phyloP scores from a whole-genome alignment of 2,888 invertebrate genomes.

The Platerodrilus igneus region DNA sequence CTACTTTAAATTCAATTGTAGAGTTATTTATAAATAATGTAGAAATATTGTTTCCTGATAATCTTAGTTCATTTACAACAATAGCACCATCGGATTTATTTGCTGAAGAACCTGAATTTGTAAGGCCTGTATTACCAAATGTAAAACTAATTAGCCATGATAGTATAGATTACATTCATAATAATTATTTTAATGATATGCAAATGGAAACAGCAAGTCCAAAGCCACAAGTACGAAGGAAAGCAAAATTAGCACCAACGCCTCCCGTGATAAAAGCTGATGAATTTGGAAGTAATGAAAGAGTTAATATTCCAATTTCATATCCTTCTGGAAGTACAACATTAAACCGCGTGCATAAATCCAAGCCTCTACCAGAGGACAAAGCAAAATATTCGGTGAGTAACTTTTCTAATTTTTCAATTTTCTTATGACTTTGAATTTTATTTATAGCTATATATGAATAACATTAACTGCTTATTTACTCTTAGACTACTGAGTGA shows the following conservation, averaged over 20 bases:
- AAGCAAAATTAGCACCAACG: constrained; percentile 72
- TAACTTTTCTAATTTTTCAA: background rate
- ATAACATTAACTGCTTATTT: too few relatives aligned
- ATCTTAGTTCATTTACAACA: constrained; percentile 67
- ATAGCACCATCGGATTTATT: constrained; percentile 56
- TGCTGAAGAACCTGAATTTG: constrained; percentile 52
- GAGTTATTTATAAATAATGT: constrained; percentile 76
- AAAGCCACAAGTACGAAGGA: constrained; percentile 54
- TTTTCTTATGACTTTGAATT: too few relatives aligned
- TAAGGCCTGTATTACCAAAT: constrained; percentile 46
- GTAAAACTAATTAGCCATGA: constrained; percentile 23
- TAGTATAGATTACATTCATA: constrained; percentile 17
- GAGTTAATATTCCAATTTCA: constrained; percentile 45
- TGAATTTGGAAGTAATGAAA: constrained; percentile 39
- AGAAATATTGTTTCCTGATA: constrained; percentile 79
- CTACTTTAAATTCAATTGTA: constrained; percentile 78
- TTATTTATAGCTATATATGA: too few relatives aligned
- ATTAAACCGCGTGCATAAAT: constrained; percentile 34
- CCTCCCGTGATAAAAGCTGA: constrained; percentile 46
- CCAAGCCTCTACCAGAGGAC: constrained; percentile 24
- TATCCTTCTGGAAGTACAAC: constrained; percentile 50
- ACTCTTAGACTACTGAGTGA: too few relatives aligned
- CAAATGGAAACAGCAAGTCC: constrained; percentile 60
- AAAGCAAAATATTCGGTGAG: constrained; percentile 15
- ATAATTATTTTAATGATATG: constrained; percentile 18